phyloP scores from a whole-genome alignment of 2,888 invertebrate species.

The Deilephila porcellus region DNA sequence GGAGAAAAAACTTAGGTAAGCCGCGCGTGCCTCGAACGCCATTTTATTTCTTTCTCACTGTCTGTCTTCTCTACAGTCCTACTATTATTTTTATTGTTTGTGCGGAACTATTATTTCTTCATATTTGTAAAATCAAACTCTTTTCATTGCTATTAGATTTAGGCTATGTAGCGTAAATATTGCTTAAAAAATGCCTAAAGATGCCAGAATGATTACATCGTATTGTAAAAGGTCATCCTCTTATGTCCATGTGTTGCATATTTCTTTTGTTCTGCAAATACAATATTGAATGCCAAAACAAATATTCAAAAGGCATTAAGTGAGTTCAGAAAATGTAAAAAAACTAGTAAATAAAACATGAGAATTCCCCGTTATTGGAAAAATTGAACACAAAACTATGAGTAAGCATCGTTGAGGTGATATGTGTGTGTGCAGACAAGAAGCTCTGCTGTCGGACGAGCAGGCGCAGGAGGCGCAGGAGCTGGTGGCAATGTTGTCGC shows the following conservation, averaged over 20 bases:
- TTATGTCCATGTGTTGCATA: no score
- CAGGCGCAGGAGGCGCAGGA: constrained; percentile 96
- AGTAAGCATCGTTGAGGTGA: neutral
- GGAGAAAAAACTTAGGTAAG: constrained; percentile 94
- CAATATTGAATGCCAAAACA: neutral
- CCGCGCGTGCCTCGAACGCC: constrained; percentile 55
- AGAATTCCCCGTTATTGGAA: no score
- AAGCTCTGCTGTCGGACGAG: constrained; percentile 93
- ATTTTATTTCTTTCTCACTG: constrained; percentile 42
- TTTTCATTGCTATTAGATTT: neutral
- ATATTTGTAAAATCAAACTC: neutral
- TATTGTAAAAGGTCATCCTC: neutral
- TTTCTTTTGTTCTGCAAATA: neutral
- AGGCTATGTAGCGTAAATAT: neutral
- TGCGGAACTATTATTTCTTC: neutral
- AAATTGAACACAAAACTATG: no score
- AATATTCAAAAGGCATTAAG: no score
- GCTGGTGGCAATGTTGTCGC: constrained; percentile 91
- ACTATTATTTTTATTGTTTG: constrained; percentile 35
- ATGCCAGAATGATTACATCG: neutral
- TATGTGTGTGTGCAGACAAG: constrained; percentile 85
- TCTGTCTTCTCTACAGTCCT: constrained; percentile 39
- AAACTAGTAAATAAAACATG: neutral
- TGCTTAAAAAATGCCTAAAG: neutral
- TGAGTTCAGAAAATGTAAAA: no score